These are phyloP conservation scores for Zoroaster sp. DNA, from an alignment of 53 echinoderm and acorn worm species.

Conservation along the genomic window DNA sequence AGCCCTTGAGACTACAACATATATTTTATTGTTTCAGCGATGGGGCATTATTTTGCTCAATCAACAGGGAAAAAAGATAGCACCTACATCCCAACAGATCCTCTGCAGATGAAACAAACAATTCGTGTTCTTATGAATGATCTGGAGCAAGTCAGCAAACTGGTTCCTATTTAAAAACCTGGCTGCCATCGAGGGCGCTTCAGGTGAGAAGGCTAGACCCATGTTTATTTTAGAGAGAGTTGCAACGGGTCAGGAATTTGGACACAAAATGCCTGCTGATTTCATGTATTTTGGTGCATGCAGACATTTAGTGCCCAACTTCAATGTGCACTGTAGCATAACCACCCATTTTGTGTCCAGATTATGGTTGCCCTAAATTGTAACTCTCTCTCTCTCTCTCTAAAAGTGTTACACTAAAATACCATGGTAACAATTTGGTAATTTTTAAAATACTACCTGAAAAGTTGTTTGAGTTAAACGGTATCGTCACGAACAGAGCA, in stretches of 20 bases:
- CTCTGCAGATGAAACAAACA: constrained; percentile 1
- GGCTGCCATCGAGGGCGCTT: background rate
- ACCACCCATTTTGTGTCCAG: too few relatives aligned
- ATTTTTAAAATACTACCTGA: too few relatives aligned
- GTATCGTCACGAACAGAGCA: too few relatives aligned
- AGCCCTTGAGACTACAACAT: background rate
- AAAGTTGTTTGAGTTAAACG: too few relatives aligned
- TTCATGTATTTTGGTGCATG: too few relatives aligned
- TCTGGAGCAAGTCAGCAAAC: constrained; percentile 29
- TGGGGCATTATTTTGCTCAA: constrained; percentile 17
- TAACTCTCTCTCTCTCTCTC: too few relatives aligned
- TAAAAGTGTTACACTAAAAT: too few relatives aligned
- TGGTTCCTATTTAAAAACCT: constrained; percentile 1
- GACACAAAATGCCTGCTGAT: too few relatives aligned
- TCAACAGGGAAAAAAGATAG: background rate
- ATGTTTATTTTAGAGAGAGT: background rate
- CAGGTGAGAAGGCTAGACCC: background rate
- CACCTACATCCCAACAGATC: background rate
- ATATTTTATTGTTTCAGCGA: background rate
- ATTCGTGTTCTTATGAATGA: constrained; percentile 11
- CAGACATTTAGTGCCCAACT: too few relatives aligned
- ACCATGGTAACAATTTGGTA: too few relatives aligned
- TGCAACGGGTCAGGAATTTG: background rate
- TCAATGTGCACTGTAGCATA: too few relatives aligned
- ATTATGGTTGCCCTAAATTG: too few relatives aligned